Evolutionary conservation across 2,797 vertebrate species (phyloP).

Genomic region (Acanthornis magna): DNA sequence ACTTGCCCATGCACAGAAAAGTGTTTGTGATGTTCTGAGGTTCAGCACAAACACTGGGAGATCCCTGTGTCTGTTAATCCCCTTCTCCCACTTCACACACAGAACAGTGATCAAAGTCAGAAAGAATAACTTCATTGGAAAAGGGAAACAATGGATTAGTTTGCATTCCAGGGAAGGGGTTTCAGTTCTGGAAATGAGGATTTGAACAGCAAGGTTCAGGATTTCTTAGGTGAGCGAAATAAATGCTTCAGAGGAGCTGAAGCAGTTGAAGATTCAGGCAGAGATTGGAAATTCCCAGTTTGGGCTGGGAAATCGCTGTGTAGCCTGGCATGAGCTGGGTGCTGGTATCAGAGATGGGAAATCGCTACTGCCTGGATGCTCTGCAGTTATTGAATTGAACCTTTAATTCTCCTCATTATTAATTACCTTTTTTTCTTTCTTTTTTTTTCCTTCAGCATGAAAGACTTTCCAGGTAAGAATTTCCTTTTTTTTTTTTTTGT

Average conservation of each 20-base stretch:
- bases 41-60: not conserved
- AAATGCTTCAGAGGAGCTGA: not conserved
- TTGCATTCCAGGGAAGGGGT: not conserved
- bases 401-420: not conserved
- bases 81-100: not conserved
- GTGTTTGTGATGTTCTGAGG: not conserved
- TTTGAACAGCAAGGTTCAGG: not conserved
- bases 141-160: not conserved
- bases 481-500: not conserved
- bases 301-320: not conserved
- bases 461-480: constrained; percentile 87
- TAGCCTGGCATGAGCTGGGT: not conserved
- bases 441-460: constrained; percentile 84
- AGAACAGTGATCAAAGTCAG: not conserved
- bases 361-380: not conserved
- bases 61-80: not conserved
- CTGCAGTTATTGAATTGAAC: not conserved
- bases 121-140: not conserved
- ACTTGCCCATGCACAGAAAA: not conserved
- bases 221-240: not conserved
- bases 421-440: constrained; percentile 42
- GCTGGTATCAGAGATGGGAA: not conserved
- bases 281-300: not conserved
- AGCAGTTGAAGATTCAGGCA: not conserved
- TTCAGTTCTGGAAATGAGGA: not conserved